Conservation (phyloP, 2,113 vertebrate species). For the Phrynocephalus versicolor region DNA sequence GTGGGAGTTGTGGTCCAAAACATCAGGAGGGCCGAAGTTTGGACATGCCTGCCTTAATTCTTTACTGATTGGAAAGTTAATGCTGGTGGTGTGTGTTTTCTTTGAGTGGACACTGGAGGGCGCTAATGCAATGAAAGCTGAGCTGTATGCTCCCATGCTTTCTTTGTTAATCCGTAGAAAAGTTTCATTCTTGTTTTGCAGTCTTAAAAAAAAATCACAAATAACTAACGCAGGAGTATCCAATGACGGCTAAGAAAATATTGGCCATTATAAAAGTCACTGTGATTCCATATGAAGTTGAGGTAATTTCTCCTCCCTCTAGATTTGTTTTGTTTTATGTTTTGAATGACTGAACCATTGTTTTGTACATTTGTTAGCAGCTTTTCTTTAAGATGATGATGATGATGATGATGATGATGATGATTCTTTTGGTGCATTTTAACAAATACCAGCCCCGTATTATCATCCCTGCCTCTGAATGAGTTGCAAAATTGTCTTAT, state of each 20-base stretch:
- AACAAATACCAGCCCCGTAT: not conserved
- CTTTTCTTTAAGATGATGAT: not conserved
- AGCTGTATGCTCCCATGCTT: constrained; percentile 29
- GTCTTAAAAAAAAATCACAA: constrained; percentile 12
- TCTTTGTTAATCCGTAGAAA: constrained; percentile 42
- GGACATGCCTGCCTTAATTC: not conserved
- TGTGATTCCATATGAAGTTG: not conserved
- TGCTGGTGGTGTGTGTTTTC: constrained; percentile 57
- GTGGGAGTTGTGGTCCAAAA: too few species aligned
- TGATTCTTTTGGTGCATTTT: too few species aligned
- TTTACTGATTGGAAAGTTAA: not conserved
- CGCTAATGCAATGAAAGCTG: constrained; percentile 65
- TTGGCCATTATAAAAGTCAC: constrained; percentile 39
- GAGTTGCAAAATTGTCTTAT: not conserved
- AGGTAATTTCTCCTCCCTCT: constrained; percentile 19
- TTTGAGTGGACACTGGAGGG: constrained; percentile 70
- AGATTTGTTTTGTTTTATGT: not conserved
- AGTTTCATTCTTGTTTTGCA: constrained; percentile 48
- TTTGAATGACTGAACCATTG: constrained; percentile 32
- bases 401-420: too few species aligned
- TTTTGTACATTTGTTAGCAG: constrained; percentile 46
- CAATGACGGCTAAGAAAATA: not conserved
- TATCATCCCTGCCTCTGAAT: not conserved
- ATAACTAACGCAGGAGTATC: constrained; percentile 8
- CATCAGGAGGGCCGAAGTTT: too few species aligned